phyloP scores from a whole-genome alignment of 2,888 invertebrate species.

The Eupithecia pulchellata region DNA sequence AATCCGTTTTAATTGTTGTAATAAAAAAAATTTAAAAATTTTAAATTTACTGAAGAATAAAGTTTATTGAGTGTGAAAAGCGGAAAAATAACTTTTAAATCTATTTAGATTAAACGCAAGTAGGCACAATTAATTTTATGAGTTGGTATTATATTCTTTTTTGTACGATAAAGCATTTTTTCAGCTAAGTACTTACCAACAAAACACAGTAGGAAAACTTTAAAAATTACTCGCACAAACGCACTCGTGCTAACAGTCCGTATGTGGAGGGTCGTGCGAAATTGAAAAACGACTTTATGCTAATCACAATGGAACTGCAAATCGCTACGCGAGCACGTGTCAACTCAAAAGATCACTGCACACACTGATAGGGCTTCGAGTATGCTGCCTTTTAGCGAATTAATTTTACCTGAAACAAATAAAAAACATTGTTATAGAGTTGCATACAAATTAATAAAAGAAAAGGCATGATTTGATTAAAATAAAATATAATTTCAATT shows the following conservation, averaged over 20 bases:
- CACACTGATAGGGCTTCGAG: constrained; percentile 39
- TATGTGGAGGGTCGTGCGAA: constrained; percentile 42
- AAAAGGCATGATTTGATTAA: not conserved
- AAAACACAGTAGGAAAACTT: constrained; percentile 3
- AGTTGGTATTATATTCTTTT: not conserved
- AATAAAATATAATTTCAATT: too few species aligned
- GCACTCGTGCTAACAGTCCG: not conserved
- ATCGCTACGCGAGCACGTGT: constrained; percentile 67
- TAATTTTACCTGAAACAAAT: constrained; percentile 77
- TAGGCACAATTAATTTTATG: not conserved
- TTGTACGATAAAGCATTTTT: not conserved
- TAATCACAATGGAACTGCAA: constrained; percentile 71
- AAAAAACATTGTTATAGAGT: constrained; percentile 39
- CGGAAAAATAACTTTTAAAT: constrained; percentile 21
- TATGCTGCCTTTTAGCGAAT: not conserved
- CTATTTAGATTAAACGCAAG: not conserved
- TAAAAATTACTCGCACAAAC: not conserved
- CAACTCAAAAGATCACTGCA: constrained; percentile 70
- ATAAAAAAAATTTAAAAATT: constrained; percentile 33
- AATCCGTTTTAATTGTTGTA: constrained; percentile 37
- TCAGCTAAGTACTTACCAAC: not conserved
- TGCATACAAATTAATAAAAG: not conserved
- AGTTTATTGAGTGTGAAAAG: constrained; percentile 43
- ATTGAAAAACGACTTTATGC: constrained; percentile 76
- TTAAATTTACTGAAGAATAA: constrained; percentile 27